phyloP scores from a whole-genome alignment of 2,797 vertebrate genomes.

The Lacerta bilineata region DNA sequence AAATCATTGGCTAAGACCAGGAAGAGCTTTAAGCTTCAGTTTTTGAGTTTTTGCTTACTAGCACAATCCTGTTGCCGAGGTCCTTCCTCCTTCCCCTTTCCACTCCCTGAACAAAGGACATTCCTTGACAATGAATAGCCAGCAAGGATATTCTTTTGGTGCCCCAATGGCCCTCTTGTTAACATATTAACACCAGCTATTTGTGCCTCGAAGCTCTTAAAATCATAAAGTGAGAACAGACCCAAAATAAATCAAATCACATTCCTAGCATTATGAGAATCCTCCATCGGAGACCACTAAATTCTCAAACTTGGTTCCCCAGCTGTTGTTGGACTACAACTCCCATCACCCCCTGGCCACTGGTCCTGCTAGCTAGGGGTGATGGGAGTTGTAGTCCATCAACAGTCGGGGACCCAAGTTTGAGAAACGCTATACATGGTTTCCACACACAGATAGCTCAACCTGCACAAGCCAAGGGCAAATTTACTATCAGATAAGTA shows the following conservation, averaged over 20 bases:
- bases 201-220: neutral
- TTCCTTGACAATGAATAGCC: conserved; percentile 65
- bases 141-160: conserved; percentile 1
- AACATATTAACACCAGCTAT: neutral
- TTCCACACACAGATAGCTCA: neutral
- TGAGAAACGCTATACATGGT: neutral
- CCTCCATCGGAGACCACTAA: neutral
- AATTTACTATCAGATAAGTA: neutral
- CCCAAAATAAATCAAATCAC: neutral
- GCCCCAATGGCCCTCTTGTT: conserved; percentile 28
- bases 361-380: no score
- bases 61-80: conserved; percentile 27
- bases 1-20: no score
- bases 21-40: neutral
- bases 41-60: conserved; percentile 32
- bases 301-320: no score
- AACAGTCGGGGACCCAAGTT: no score
- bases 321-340: no score
- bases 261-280: neutral
- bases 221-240: neutral
- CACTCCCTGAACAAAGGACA: conserved; percentile 3
- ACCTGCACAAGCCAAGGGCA: neutral
- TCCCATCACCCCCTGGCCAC: no score
- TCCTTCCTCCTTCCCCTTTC: conserved; percentile 36
- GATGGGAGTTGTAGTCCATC: no score